These are phyloP conservation scores for Siniperca chuatsi DNA, from an alignment of 2,113 vertebrate species.

Conservation along the genomic window DNA sequence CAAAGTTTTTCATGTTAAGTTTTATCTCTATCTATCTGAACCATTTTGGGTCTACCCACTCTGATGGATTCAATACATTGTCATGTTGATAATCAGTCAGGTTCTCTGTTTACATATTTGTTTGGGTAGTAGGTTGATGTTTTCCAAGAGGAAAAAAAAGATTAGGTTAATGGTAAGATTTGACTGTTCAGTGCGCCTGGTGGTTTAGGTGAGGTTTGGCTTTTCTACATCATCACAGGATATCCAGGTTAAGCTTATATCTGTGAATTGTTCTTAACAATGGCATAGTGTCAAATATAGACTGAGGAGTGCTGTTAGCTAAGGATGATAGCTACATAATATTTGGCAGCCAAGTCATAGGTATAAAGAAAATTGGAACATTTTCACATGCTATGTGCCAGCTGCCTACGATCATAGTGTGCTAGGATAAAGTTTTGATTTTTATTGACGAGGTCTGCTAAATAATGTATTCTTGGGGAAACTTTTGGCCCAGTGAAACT, in stretches of 20 bases:
- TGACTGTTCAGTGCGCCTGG: slow-evolving; percentile 61
- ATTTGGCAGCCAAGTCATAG: slow-evolving; percentile 70
- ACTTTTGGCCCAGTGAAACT: slow-evolving; percentile 73
- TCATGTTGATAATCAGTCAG: slow-evolving; percentile 80
- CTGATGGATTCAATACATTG: slow-evolving; percentile 68
- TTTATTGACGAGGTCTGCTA: slow-evolving; percentile 65
- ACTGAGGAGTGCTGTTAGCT: slow-evolving; percentile 67
- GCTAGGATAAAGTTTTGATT: slow-evolving; percentile 70
- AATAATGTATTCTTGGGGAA: slow-evolving; percentile 70
- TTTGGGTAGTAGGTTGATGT: slow-evolving; percentile 58
- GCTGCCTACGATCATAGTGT: slow-evolving; percentile 74
- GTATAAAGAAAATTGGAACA: slow-evolving; percentile 58
- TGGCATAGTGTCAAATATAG: slow-evolving; percentile 70
- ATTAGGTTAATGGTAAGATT: slow-evolving; percentile 56
- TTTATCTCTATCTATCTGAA: slow-evolving; percentile 47
- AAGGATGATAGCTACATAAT: slow-evolving; percentile 59
- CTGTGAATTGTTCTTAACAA: slow-evolving; percentile 74
- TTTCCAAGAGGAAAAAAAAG: slow-evolving; percentile 20
- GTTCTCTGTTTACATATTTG: slow-evolving; percentile 84
- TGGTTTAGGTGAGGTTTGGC: slow-evolving; percentile 66
- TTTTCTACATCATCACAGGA: slow-evolving; percentile 75
- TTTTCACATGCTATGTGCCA: slow-evolving; percentile 80
- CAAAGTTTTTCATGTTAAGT: slow-evolving; percentile 73
- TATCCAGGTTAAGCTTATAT: slow-evolving; percentile 79
- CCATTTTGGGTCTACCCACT: slow-evolving; percentile 44